Base-by-base conservation (phyloP, 2,888 invertebrate species). In the Troides helena region DNA sequence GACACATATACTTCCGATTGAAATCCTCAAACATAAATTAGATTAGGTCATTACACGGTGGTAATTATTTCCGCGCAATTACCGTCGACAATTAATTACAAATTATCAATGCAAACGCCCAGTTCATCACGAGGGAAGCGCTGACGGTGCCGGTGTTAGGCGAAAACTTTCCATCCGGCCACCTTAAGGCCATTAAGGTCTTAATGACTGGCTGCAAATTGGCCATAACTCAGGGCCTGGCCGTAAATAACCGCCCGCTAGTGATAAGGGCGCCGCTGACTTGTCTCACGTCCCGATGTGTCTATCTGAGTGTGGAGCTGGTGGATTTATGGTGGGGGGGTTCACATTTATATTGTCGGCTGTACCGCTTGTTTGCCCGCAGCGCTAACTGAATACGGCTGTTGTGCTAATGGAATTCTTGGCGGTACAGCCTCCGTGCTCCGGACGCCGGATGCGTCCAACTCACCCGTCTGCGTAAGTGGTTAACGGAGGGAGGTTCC, bases 121-220 rank as follows among this genome's bases (percentile, higher is more conserved):
- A 73, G 73, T 74, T 75, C 76, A 77, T 77, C 57, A 68, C 72
- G 66, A 67, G 30, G 53, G 39, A 78, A 85, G 79, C 81, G 89
- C 87, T 88, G 89, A 87, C 83, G 77, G 78, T 74, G 80, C 83
- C 82, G 75, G 79, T 88, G 76, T 76, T 76, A 76, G 73, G 78
- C 81, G 81, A 81, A 83, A 86, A 87, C 88, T 91, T 90, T 88
- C 81, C 82, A 80, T 77, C 85, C 88, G 85, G 89, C 88, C 92
- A 92, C 92, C 91, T 92, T 67, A 70, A 76, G 87, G 88, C 89
- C 91, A 90, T 91, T 92, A 91, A 87, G 88, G 87, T 84, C 85
- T 87, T 92, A 92, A 92, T 92, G 92, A 91, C 91, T 91, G 88
- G 81, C 89, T 91, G 92, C 88, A 91, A 92, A 92, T 92, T 91